These are phyloP conservation scores for Gibbula magus DNA, from an alignment of 2,888 invertebrate species.

Conservation along the genomic window DNA sequence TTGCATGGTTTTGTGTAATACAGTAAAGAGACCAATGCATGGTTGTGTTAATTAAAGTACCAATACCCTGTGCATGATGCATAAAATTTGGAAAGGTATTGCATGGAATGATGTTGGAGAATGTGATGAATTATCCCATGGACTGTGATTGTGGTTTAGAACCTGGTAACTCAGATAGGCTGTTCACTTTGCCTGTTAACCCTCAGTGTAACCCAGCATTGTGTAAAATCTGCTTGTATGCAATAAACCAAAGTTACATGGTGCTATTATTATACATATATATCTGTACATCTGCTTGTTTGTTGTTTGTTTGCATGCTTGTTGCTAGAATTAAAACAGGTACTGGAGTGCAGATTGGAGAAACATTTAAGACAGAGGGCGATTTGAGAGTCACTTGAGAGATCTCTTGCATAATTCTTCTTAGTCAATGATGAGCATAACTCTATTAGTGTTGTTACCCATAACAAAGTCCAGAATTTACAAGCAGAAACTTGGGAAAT, in stretches of 20 bases:
- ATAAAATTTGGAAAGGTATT: background rate
- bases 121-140: conserved; percentile 9
- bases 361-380: too few species aligned
- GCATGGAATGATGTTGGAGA: background rate
- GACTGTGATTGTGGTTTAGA: conserved; percentile 13
- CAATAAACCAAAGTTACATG: conserved; percentile 37
- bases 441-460: too few species aligned
- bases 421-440: too few species aligned
- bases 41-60: too few species aligned
- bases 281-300: conserved; percentile 18
- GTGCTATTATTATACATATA: conserved; percentile 28
- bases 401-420: too few species aligned
- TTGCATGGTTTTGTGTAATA: too few species aligned
- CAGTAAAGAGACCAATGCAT: too few species aligned
- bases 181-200: background rate
- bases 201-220: conserved; percentile 21
- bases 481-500: too few species aligned
- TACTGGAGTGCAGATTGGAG: too few species aligned
- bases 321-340: too few species aligned
- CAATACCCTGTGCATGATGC: background rate
- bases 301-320: conserved; percentile 13
- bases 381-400: too few species aligned
- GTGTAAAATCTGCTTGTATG: conserved; percentile 27
- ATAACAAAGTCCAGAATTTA: too few species aligned
- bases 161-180: background rate